phyloP scores from a whole-genome alignment of 2,888 invertebrate genomes.

The Phytoseiulus persimilis region DNA sequence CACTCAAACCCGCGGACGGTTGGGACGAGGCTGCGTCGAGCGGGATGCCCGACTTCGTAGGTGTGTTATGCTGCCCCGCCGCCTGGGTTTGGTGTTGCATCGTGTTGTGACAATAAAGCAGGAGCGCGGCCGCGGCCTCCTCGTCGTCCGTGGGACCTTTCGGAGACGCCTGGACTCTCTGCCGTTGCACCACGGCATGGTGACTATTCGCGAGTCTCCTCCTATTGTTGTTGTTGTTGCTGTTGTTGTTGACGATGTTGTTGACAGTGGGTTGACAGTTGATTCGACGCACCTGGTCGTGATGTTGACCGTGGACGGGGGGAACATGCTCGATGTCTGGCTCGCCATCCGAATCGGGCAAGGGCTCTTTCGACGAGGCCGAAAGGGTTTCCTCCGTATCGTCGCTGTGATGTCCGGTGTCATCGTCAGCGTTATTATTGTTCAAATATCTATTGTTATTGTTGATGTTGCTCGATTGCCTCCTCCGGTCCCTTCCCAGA shows the following conservation, averaged over 20 bases:
- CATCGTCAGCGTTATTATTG: slow-evolving; percentile 11
- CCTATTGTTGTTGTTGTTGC: slow-evolving; percentile 20
- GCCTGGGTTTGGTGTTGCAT: slow-evolving; percentile 36
- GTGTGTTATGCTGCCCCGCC: slow-evolving; percentile 17
- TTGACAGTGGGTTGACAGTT: not conserved
- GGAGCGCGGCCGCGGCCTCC: slow-evolving; percentile 28
- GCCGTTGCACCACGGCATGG: not conserved
- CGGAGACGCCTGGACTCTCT: slow-evolving; percentile 11
- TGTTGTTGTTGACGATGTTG: not conserved
- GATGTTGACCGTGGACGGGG: slow-evolving; percentile 8
- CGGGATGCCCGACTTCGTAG: not conserved
- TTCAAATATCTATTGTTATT: not conserved
- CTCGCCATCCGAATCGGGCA: slow-evolving; percentile 31
- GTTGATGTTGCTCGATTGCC: slow-evolving; percentile 7
- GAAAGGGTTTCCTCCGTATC: slow-evolving; percentile 31
- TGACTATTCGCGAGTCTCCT: not conserved
- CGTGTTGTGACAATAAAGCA: slow-evolving; percentile 34
- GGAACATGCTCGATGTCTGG: slow-evolving; percentile 6
- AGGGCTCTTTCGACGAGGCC: slow-evolving; percentile 19
- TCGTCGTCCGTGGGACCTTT: slow-evolving; percentile 33
- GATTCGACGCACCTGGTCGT: not conserved
- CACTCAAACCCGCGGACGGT: not conserved
- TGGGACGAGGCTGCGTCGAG: not conserved
- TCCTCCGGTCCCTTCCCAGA: slow-evolving; percentile 11
- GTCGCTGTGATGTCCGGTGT: slow-evolving; percentile 33